A percentile compares a stretch with the other conserved stretches of the same genome.
Conservation (phyloP, 2,888 invertebrate species). For the Troglohyphantes excavatus region DNA sequence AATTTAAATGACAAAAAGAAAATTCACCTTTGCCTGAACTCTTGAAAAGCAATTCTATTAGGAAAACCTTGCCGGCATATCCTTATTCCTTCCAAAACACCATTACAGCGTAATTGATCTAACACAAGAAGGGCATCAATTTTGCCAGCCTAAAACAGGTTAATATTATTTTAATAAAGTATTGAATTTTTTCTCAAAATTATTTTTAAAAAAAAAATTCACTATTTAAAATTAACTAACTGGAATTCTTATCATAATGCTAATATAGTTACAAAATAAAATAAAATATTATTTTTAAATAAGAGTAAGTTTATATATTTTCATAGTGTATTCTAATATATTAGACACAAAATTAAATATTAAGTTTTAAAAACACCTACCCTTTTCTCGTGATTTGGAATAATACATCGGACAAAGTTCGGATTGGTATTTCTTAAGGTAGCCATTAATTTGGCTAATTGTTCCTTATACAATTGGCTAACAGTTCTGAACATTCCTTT, state of each 20-base stretch:
- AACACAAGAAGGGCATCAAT: constrained; percentile 98
- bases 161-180: constrained; percentile 7
- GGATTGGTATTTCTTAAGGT: constrained; percentile 96
- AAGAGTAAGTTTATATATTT: too few relatives aligned
- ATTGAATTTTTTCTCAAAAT: background rate
- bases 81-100: constrained; percentile 99
- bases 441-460: constrained; percentile 97
- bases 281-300: background rate
- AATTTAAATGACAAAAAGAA: background rate
- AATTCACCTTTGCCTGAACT: constrained; percentile 92
- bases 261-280: background rate
- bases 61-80: constrained; percentile 99
- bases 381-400: constrained; percentile 99
- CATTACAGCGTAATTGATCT: constrained; percentile 99
- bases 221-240: background rate
- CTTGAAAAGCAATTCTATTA: constrained; percentile 99
- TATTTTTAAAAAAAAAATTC: background rate
- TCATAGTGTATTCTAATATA: too few relatives aligned
- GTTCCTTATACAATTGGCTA: constrained; percentile 99
- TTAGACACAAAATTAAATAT: too few relatives aligned
- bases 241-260: background rate
- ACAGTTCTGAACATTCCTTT: constrained; percentile 99
- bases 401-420: constrained; percentile 99
- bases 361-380: constrained; percentile 80
- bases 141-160: constrained; percentile 89